Evolutionary conservation across 2,888 invertebrate genomes (phyloP).

Genomic region (Drosophila greeni): DNA sequence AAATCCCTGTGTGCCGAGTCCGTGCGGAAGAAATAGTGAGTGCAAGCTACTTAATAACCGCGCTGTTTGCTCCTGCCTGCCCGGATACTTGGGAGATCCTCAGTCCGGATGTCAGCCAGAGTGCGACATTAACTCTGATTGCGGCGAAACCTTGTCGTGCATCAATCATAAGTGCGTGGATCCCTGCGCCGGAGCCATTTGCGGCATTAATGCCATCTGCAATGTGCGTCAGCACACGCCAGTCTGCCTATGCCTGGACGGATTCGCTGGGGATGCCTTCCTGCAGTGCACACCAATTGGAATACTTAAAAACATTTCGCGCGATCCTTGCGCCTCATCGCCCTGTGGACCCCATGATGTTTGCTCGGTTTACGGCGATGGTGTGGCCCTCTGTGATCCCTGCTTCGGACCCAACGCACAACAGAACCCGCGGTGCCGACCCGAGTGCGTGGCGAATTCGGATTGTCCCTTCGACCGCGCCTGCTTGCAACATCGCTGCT

Average conservation of each 20-base stretch:
- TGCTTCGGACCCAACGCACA: conserved; percentile 85
- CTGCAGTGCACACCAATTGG: conserved; percentile 84
- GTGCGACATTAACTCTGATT: conserved; percentile 90
- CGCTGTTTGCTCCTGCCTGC: conserved; percentile 88
- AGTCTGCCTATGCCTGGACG: conserved; percentile 88
- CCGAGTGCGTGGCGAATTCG: conserved; percentile 89
- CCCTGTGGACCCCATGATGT: conserved; percentile 85
- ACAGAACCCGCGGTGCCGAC: conserved; percentile 87
- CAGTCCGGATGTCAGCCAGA: conserved; percentile 87
- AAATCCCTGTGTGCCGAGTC: conserved; percentile 86
- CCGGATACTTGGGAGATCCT: conserved; percentile 89
- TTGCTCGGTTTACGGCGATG: conserved; percentile 86
- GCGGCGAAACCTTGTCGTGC: conserved; percentile 86
- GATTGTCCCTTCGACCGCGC: conserved; percentile 89
- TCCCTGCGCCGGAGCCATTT: conserved; percentile 86
- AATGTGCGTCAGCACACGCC: conserved; percentile 89
- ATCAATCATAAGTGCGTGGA: conserved; percentile 86
- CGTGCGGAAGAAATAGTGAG: conserved; percentile 89
- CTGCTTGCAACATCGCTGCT: conserved; percentile 86
- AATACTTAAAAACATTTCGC: conserved; percentile 82
- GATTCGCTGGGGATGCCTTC: conserved; percentile 89
- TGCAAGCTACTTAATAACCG: conserved; percentile 85
- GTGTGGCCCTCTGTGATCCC: conserved; percentile 89
- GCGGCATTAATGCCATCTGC: conserved; percentile 90
- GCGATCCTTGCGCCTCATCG: conserved; percentile 86